Evolutionary conservation across 1,140 invertebrate species (phyloP).

Genomic region (Formica selysi): DNA sequence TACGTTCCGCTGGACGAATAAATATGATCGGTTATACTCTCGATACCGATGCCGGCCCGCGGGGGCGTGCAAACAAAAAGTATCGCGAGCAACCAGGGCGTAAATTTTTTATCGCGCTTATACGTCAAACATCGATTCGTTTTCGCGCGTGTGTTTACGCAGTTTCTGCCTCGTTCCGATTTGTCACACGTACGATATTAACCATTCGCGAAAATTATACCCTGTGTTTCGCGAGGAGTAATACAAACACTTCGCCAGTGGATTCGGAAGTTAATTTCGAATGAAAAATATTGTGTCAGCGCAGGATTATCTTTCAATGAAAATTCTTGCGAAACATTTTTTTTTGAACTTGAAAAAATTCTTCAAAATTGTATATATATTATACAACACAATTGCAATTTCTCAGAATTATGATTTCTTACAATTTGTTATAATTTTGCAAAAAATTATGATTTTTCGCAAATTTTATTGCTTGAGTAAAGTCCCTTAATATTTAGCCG

Average conservation of each 20-base stretch:
- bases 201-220: slow-evolving; percentile 38
- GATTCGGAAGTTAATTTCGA: slow-evolving; percentile 20
- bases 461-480: neutral
- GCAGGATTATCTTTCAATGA: neutral
- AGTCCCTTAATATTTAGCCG: neutral
- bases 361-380: no score
- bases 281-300: neutral
- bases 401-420: neutral
- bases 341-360: neutral
- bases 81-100: slow-evolving; percentile 14
- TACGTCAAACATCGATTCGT: slow-evolving; percentile 46
- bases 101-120: slow-evolving; percentile 45
- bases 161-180: neutral
- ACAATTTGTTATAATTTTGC: neutral
- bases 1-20: slow-evolving; percentile 56
- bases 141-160: slow-evolving; percentile 33
- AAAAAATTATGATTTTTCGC: neutral
- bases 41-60: slow-evolving; percentile 7
- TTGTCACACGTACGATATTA: slow-evolving; percentile 44
- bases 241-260: neutral
- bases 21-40: slow-evolving; percentile 55
- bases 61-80: slow-evolving; percentile 33
- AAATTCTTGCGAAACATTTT: neutral
- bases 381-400: neutral
- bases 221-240: neutral